Evolutionary conservation across 2,113 vertebrate species (phyloP).

Genomic region (Rostratula benghalensis): DNA sequence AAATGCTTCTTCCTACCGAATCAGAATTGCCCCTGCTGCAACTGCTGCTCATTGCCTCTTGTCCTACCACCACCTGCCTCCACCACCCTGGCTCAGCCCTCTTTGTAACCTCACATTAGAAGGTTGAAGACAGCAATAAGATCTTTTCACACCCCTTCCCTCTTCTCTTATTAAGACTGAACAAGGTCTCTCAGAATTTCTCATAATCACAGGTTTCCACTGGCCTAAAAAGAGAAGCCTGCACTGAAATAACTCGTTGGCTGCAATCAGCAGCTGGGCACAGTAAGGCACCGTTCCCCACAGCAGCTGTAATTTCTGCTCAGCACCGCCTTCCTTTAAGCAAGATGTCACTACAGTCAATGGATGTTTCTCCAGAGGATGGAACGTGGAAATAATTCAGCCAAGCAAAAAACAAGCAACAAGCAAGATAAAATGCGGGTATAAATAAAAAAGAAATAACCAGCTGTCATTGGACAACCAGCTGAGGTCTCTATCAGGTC

Average conservation of each 20-base stretch:
- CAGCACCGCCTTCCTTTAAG: not conserved
- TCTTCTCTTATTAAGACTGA: not conserved
- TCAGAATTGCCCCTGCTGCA: not conserved
- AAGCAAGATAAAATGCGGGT: not conserved
- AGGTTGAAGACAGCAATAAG: not conserved
- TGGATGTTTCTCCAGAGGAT: slow-evolving; percentile 7
- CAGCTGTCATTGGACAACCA: not conserved
- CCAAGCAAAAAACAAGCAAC: not conserved
- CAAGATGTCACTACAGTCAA: slow-evolving; percentile 7
- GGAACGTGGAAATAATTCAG: slow-evolving; percentile 11
- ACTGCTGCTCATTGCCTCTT: not conserved
- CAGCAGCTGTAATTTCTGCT: slow-evolving; percentile 18
- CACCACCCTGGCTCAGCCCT: not conserved
- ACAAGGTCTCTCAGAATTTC: not conserved
- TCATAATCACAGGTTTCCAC: not conserved
- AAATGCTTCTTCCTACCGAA: not conserved
- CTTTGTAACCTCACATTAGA: not conserved
- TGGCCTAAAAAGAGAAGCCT: not conserved
- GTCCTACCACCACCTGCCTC: not conserved
- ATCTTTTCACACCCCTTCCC: not conserved
- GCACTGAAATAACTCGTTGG: not conserved
- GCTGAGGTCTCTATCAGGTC: not conserved
- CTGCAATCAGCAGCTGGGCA: not conserved
- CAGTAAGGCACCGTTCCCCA: not conserved
- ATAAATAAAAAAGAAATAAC: slow-evolving; percentile 26